Conservation (phyloP, 2,888 invertebrate species). For the Seira ritae region DNA sequence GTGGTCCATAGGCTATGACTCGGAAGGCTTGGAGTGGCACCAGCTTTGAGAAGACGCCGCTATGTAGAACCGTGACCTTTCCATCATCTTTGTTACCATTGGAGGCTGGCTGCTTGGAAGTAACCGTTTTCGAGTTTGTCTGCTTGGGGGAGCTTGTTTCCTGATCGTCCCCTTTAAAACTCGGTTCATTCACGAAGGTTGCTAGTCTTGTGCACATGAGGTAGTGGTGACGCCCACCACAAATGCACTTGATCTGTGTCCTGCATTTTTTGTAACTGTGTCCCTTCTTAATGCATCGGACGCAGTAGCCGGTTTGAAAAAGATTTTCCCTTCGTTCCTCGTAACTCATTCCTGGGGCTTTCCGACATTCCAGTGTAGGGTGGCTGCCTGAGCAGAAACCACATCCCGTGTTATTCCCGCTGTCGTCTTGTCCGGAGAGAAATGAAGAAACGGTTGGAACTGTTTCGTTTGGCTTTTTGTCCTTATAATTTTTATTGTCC, state of each 20-base stretch:
- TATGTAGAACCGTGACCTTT: not conserved
- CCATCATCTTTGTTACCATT: not conserved
- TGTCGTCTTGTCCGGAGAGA: too few relatives aligned
- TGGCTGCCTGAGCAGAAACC: not conserved
- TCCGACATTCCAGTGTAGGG: not conserved
- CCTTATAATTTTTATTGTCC: too few relatives aligned
- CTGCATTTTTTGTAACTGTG: not conserved
- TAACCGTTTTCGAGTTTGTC: not conserved
- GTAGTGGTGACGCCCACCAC: not conserved
- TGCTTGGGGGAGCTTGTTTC: not conserved
- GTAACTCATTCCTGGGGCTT: not conserved
- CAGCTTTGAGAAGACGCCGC: not conserved
- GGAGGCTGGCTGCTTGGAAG: too few relatives aligned
- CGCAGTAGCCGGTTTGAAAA: not conserved
- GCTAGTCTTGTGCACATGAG: not conserved
- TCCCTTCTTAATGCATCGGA: not conserved
- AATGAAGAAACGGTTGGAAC: too few relatives aligned
- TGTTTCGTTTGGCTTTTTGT: too few relatives aligned
- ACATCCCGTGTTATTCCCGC: not conserved
- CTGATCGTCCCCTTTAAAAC: not conserved
- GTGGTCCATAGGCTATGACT: slow-evolving; percentile 62
- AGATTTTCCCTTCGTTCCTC: not conserved
- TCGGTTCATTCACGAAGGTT: not conserved
- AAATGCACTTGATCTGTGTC: not conserved
- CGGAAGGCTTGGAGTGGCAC: slow-evolving; percentile 68